A percentile compares a stretch with the other conserved stretches of the same genome.
phyloP scores from a whole-genome alignment of 2,797 vertebrate species.

The Cossypha dichroa region DNA sequence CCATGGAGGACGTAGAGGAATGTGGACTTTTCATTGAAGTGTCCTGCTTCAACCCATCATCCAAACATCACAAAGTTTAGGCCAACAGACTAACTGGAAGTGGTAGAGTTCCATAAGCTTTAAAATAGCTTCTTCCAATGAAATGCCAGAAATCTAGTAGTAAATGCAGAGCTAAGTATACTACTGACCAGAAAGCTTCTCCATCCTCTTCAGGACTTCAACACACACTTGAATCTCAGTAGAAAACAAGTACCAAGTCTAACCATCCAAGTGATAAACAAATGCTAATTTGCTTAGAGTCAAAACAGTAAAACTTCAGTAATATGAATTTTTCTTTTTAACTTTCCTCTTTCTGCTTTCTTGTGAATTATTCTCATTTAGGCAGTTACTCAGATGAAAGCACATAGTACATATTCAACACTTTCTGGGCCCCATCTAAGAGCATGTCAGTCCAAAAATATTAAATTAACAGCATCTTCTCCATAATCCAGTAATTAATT shows the following conservation, averaged over 20 bases:
- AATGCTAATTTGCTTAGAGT: neutral
- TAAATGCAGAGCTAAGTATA: neutral
- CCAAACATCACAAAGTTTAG: neutral
- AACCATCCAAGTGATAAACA: neutral
- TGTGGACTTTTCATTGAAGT: accelerated
- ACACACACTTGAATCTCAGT: neutral
- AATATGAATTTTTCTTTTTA: neutral
- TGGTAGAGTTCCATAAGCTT: neutral
- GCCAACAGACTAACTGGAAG: neutral
- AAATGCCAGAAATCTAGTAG: neutral
- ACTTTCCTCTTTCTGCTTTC: neutral
- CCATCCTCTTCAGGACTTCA: neutral
- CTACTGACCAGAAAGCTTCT: neutral
- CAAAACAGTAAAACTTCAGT: neutral
- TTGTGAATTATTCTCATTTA: neutral
- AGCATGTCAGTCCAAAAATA: neutral
- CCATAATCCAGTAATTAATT: neutral
- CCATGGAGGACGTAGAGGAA: neutral
- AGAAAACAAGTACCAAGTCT: neutral
- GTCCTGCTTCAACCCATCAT: neutral
- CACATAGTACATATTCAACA: neutral
- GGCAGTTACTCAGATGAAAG: neutral
- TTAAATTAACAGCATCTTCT: neutral
- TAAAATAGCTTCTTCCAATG: neutral
- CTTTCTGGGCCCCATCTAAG: neutral